Conservation (phyloP, 2,113 vertebrate species). For the Equus przewalskii region DNA sequence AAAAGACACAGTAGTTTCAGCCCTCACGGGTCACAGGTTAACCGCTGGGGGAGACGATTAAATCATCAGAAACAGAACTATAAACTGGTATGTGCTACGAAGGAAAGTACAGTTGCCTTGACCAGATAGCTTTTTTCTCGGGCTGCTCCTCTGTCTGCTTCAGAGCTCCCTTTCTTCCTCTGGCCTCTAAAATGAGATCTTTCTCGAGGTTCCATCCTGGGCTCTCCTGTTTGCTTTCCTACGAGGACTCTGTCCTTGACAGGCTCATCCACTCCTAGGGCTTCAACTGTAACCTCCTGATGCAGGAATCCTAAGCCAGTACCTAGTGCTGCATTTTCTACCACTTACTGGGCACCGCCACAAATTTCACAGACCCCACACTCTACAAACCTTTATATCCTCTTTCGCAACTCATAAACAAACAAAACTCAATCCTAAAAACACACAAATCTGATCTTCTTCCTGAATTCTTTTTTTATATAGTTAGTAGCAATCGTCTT, state of each 20-base stretch:
- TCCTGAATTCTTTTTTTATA: background rate
- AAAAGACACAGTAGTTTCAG: background rate
- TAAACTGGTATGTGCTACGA: no score
- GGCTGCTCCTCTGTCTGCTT: background rate
- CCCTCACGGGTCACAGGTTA: background rate
- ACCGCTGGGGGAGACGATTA: background rate
- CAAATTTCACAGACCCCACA: background rate
- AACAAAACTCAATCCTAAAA: background rate
- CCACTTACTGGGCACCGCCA: background rate
- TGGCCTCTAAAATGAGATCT: background rate
- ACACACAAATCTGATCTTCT: background rate
- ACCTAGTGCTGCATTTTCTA: background rate
- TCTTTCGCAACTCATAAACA: background rate
- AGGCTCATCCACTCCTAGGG: background rate
- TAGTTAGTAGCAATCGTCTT: background rate
- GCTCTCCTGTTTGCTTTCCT: background rate
- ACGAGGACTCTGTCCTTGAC: background rate
- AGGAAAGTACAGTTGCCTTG: background rate
- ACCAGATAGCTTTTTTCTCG: background rate
- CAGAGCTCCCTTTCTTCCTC: no score
- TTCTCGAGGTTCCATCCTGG: background rate
- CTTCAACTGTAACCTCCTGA: background rate
- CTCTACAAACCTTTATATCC: background rate
- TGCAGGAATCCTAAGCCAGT: background rate
- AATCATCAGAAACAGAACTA: background rate